Evolutionary conservation across 2,888 invertebrate species (phyloP), one percentile per base, ranked within the genome.

Genomic region (Drosophila trichaetosa): DNA sequence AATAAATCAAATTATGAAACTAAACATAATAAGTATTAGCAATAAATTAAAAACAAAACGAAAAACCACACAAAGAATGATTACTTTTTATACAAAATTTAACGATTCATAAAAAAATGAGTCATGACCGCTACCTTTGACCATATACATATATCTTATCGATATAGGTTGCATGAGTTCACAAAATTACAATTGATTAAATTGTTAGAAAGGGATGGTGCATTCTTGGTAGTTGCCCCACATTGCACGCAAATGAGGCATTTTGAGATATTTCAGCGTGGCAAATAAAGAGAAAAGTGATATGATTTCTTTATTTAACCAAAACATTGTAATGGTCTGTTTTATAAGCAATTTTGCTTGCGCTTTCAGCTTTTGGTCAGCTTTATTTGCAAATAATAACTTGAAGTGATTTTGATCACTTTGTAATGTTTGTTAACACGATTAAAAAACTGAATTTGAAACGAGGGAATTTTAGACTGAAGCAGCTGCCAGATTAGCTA

Each of bases 1-100:
- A 90, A 89, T 89, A 84, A 84, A 89, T 85, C 86, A 85, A 85
- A 87, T 85, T 85, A 85, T 87, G 68, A 89, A 90, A 86, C 68
- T 74, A 89, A 84, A 82, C 74, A 71, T 79, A 82, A 85, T 73
- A 80, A 87, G 65, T 78, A 89, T 79, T 87, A 89, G 89, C 69
- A 90, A 90, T 89, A 87, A 87, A 87, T 89, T 83, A 70, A 82
- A 76, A 74, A 53, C 4, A 18, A 57, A 49, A 56, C 49, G 71
- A 68, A 69, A 53, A 40, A 33, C 52, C 11, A 52, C 10, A 29
- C 4, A 27, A n/a, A 2, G 5, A 18, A 27, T 49, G 10, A 5
- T 18, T 49, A 2, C 11, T 40, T 69, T 36, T 40, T 42, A 24
- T 34, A 51, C n/a, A 21, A 46, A 8, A 36, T 27, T 33, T 31